Evolutionary conservation across 2,113 vertebrate species (phyloP).

Genomic region (Tauraco erythrolophus): DNA sequence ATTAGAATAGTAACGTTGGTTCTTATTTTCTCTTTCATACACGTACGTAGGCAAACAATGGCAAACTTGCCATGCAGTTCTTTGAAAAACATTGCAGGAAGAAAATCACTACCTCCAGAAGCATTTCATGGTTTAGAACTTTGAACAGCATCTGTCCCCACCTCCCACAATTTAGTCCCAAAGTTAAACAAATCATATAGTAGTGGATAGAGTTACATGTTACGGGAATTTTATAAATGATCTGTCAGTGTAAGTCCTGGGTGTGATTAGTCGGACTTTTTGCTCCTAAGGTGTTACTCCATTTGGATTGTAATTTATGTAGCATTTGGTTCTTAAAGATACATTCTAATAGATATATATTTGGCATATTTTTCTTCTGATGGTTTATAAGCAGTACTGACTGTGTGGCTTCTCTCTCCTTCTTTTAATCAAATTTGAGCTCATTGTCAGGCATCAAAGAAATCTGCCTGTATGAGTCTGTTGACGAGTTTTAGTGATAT

Average conservation of each 20-base stretch:
- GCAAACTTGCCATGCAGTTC: background rate
- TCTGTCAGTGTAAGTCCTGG: constrained; percentile 38
- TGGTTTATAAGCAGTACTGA: background rate
- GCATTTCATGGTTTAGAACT: background rate
- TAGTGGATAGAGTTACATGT: constrained; percentile 56
- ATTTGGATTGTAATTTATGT: background rate
- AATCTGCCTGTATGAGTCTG: background rate
- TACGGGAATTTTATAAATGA: constrained; percentile 54
- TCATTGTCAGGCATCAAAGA: background rate
- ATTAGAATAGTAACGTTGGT: background rate
- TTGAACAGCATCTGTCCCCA: constrained; percentile 43
- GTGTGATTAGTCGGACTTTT: background rate
- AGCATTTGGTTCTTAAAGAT: background rate
- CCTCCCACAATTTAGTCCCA: constrained; percentile 29
- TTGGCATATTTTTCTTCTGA: background rate
- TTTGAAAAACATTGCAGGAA: background rate
- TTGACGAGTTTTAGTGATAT: background rate
- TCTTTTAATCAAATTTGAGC: background rate
- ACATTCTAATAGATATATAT: background rate
- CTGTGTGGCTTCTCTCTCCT: background rate
- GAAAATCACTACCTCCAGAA: background rate
- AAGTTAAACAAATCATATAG: constrained; percentile 65
- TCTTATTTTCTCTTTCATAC: background rate
- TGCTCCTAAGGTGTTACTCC: constrained; percentile 35
- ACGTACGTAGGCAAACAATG: background rate